Conservation (phyloP, 2,888 invertebrate genomes). For the Apodemia duryi region DNA sequence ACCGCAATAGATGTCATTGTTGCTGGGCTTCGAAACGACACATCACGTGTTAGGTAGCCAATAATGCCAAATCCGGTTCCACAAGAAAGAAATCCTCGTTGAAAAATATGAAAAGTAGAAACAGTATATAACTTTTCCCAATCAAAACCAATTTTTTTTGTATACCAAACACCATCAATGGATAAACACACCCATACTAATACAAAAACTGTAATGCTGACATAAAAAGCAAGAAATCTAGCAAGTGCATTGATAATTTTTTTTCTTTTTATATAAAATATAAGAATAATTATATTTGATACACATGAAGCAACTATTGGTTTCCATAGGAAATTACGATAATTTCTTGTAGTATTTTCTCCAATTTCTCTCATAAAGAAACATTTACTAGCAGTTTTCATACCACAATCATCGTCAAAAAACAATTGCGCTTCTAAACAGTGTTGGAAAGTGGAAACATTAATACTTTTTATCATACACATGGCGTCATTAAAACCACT, state of each 20-base stretch:
- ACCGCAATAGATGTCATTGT: constrained; percentile 59
- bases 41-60: constrained; percentile 49
- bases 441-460: constrained; percentile 61
- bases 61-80: constrained; percentile 59
- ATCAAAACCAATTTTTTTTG: constrained; percentile 41
- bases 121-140: constrained; percentile 39
- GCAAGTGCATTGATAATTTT: constrained; percentile 45
- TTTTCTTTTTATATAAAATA: constrained; percentile 52
- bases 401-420: constrained; percentile 58
- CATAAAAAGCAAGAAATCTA: constrained; percentile 44
- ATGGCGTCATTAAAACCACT: constrained; percentile 46
- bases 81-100: constrained; percentile 46
- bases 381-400: constrained; percentile 58
- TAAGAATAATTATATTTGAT: constrained; percentile 43
- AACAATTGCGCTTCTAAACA: constrained; percentile 58
- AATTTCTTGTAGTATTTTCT: constrained; percentile 40
- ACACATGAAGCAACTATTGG: constrained; percentile 38
- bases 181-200: constrained; percentile 56
- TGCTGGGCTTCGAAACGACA: constrained; percentile 61
- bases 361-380: constrained; percentile 63
- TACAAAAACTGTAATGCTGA: constrained; percentile 43
- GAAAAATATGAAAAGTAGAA: constrained; percentile 39
- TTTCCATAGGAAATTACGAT: constrained; percentile 51
- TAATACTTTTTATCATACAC: constrained; percentile 64
- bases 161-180: constrained; percentile 58